Conservation (phyloP, 1,140 invertebrate genomes). For the Drosophila neocordata region DNA sequence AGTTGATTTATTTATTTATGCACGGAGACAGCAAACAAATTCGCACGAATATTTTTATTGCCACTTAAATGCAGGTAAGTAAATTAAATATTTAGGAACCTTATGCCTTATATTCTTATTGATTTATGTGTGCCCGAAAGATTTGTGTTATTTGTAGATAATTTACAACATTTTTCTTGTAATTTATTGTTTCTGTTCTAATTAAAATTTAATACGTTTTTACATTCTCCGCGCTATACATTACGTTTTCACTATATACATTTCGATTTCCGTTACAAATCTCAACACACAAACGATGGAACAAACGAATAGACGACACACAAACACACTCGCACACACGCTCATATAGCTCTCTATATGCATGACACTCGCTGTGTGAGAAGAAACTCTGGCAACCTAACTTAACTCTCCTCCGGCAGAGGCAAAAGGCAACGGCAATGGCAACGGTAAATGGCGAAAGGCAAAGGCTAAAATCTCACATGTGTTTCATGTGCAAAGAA, state of each 20-base stretch:
- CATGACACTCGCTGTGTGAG: slow-evolving; percentile 17
- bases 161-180: slow-evolving; percentile 1
- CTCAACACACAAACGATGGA: slow-evolving; percentile 31
- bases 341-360: neutral
- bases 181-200: slow-evolving; percentile 17
- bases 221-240: neutral
- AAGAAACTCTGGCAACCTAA: slow-evolving; percentile 65
- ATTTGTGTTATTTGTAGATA: slow-evolving; percentile 10
- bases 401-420: slow-evolving; percentile 22
- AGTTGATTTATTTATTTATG: slow-evolving; percentile 66
- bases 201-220: slow-evolving; percentile 37
- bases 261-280: slow-evolving; percentile 49
- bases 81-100: slow-evolving; percentile 73
- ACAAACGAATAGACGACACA: slow-evolving; percentile 30
- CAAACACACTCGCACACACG: slow-evolving; percentile 28
- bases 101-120: slow-evolving; percentile 45
- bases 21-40: slow-evolving; percentile 37
- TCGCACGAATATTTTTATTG: slow-evolving; percentile 55
- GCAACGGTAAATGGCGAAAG: slow-evolving; percentile 33
- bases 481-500: slow-evolving; percentile 79
- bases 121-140: slow-evolving; percentile 52
- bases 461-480: slow-evolving; percentile 69
- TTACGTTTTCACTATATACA: slow-evolving; percentile 18
- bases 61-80: slow-evolving; percentile 59
- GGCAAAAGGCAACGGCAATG: slow-evolving; percentile 18